Base-by-base conservation (phyloP, 2,113 vertebrate species). In the Serilophus lunatus region DNA sequence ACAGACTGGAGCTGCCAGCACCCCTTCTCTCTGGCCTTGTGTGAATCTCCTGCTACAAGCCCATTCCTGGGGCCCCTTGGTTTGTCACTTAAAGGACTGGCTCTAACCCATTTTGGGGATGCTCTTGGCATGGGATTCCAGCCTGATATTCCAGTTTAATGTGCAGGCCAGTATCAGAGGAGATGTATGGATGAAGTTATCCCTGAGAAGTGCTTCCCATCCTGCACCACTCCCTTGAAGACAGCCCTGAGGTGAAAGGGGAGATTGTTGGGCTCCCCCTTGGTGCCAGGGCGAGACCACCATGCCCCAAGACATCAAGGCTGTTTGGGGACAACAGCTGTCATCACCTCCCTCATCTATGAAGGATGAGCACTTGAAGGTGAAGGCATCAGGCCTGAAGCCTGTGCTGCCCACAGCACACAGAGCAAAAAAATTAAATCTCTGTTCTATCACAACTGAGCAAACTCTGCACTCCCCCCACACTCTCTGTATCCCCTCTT, bases 1-100 rank as follows among this genome's bases (percentile, higher is more conserved):
- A 25, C 90, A 70, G 92, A 92, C 65, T 70, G 68, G 92, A 87
- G 76, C 60, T 91, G 82, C 86, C 96, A 92, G 22, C 42, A 63
- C 53, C 64, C 69, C 3, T 57, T 57, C 49, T 61, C 82, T 54
- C 70, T 18, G 50, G 22, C 87, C 78, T 74, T 0, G 0, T 14
- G 17, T 50, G 42, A 94, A 36, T 35, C 87, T 89, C 84, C 89
- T 1, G 63, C 89, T 92, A 56, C 78, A 87, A 94, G 84, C 42
- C 84, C 6, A 2, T 35, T 38, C 57, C 88, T 80, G 53, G 47
- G 77, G 64, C 56, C 10, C 60, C 70, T 61, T 15, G 45, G 75
- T 50, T n/a, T 13, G 81, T 56, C 61, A 79, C 74, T 66, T 50
- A 90, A 85, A 47, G 20, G 14, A 23, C 45, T 78, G 77, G n/a